A percentile compares a stretch with the other conserved stretches of the same genome.
These are phyloP conservation scores for Amphibalanus amphitrite DNA, from an alignment of 1,140 invertebrate species.

Conservation along the genomic window DNA sequence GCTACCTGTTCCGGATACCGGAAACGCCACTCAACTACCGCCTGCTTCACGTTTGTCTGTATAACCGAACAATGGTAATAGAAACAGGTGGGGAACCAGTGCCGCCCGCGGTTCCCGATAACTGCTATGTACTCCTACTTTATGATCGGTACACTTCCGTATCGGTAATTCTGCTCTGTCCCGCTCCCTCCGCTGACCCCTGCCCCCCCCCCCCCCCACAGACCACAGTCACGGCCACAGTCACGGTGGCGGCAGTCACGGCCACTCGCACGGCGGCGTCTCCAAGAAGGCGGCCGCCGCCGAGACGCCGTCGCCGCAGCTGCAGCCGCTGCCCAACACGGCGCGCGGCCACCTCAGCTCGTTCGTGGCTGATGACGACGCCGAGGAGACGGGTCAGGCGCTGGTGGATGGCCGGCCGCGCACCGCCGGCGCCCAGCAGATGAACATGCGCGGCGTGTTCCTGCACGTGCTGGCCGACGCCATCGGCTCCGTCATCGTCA, in stretches of 20 bases:
- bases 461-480: slow-evolving; percentile 94
- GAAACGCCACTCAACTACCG: too few relatives aligned
- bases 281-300: slow-evolving; percentile 8
- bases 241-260: slow-evolving; percentile 17
- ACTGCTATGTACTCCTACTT: too few relatives aligned
- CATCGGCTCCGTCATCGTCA: slow-evolving; percentile 87
- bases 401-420: slow-evolving; percentile 7
- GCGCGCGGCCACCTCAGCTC: slow-evolving; percentile 9
- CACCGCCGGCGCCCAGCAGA: slow-evolving; percentile 44
- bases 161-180: too few relatives aligned
- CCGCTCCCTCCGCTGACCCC: too few relatives aligned
- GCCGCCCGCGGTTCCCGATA: too few relatives aligned
- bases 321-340: neutral
- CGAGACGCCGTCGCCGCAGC: too few relatives aligned
- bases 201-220: slow-evolving; percentile 24
- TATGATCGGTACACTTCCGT: too few relatives aligned
- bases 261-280: slow-evolving; percentile 18
- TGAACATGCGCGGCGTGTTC: slow-evolving; percentile 97
- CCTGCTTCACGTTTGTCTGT: too few relatives aligned
- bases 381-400: neutral
- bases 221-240: slow-evolving; percentile 29
- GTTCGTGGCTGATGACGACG: slow-evolving; percentile 2
- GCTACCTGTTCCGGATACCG: too few relatives aligned
- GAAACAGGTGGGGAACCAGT: too few relatives aligned
- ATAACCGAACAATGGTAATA: too few relatives aligned